Percentiles rank a stretch among this genome's conserved stretches.
These are phyloP conservation scores for Conistra vaccinii DNA, from an alignment of 2,888 invertebrate genomes.

Conservation along the genomic window DNA sequence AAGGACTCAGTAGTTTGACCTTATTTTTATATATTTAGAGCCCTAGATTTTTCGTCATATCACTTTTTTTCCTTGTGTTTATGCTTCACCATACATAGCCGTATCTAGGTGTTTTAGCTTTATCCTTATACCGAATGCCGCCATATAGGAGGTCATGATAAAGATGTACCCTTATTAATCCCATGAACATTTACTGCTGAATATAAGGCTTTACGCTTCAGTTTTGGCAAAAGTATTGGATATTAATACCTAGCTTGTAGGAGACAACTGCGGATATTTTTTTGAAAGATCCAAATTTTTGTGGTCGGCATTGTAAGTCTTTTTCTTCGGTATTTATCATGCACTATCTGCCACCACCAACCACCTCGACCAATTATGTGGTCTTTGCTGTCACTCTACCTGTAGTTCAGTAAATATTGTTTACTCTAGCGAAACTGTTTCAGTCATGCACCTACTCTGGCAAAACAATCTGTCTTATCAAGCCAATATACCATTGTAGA, in stretches of 20 bases:
- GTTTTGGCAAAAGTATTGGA: background rate
- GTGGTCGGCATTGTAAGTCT: background rate
- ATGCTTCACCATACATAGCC: background rate
- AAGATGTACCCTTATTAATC: background rate
- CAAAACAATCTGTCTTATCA: slow-evolving; percentile 51
- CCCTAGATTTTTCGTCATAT: background rate
- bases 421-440: slow-evolving; percentile 19
- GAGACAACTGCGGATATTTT: background rate
- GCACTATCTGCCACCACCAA: too few relatives aligned
- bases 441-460: slow-evolving; percentile 28
- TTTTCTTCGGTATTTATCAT: background rate
- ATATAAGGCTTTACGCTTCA: background rate
- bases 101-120: background rate
- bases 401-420: slow-evolving; percentile 20
- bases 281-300: too few relatives aligned
- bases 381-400: background rate
- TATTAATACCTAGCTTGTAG: background rate
- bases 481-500: slow-evolving; percentile 40
- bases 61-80: background rate
- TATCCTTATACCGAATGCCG: background rate
- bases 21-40: background rate
- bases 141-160: background rate
- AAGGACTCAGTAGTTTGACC: background rate
- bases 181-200: background rate
- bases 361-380: too few relatives aligned